Conservation (phyloP, 2,888 invertebrate species). For the Conomelus anceps region DNA sequence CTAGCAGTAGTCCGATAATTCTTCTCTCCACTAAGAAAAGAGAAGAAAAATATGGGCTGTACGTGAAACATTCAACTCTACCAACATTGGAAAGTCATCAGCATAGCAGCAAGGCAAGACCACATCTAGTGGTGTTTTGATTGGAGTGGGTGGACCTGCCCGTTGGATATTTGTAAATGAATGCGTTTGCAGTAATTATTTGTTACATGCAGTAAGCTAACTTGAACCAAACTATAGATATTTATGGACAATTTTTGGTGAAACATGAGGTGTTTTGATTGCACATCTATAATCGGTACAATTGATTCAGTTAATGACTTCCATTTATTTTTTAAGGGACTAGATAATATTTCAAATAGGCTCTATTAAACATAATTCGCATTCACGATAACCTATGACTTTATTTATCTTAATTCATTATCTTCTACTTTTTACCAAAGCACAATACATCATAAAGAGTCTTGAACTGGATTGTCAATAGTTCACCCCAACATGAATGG, state of each 20-base stretch:
- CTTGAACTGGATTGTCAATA: too few relatives aligned
- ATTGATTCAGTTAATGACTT: too few relatives aligned
- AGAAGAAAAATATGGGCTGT: not conserved
- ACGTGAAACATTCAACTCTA: not conserved
- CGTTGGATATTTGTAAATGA: not conserved
- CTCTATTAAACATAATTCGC: too few relatives aligned
- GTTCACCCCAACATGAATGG: too few relatives aligned
- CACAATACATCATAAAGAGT: too few relatives aligned
- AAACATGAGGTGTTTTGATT: too few relatives aligned
- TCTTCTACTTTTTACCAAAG: too few relatives aligned
- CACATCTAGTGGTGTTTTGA: not conserved
- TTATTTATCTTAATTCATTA: too few relatives aligned
- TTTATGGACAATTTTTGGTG: not conserved
- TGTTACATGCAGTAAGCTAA: not conserved
- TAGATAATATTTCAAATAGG: too few relatives aligned
- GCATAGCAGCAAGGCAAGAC: not conserved
- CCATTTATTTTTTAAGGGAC: too few relatives aligned
- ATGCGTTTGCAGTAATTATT: not conserved
- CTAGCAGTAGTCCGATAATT: not conserved
- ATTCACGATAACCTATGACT: too few relatives aligned
- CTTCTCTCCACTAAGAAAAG: not conserved
- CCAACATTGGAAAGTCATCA: not conserved
- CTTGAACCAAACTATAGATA: not conserved
- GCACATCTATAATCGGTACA: too few relatives aligned
- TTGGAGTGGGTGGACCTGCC: not conserved